Base-by-base conservation (phyloP, 2,113 vertebrate genomes). In the Numenius arquata region DNA sequence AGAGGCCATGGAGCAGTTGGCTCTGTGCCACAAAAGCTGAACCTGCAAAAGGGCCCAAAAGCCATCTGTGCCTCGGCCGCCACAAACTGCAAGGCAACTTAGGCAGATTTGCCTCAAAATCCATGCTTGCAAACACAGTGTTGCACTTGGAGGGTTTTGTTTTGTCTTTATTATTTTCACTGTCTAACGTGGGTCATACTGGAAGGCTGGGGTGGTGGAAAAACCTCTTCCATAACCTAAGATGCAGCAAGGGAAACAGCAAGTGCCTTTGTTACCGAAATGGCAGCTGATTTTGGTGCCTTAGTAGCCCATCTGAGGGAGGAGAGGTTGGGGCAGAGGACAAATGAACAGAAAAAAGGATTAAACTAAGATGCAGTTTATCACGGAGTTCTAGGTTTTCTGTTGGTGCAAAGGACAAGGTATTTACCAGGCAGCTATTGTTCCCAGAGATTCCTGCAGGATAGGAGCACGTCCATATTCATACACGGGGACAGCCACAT, bases 371-470 rank as follows among this genome's bases (percentile, higher is more conserved):
- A n/a, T 15, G 8, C 34, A 19, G 8, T 53, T 77, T 87, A 58
- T 88, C 50, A 53, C 1, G 0, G 67, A 82, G 21, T 65, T 68
- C 30, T 75, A 36, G 32, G 48, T 58, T 85, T 92, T 67, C 40
- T 65, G 17, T n/a, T 29, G 71, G 27, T 77, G 83, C 53, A 62
- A 86, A 85, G 66, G 36, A 81, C 30, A 56, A 93, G 45, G 41
- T 45, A 58, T 92, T 81, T 26, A n/a, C 53, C 16, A 19, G 45
- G 19, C 17, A 48, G 67, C 75, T 50, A 72, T 75, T 93, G 66
- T 50, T 86, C 48, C 70, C 66, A 17, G 53, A 70, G 87, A 79
- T 76, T 91, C 93, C 94, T 95, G 81, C 74, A 81, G 89, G 87
- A 95, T 7, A 82, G 81, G 36, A 85, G 74, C 70, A 48, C 81